Base-by-base conservation (phyloP, 2,113 vertebrate species). In the Larimichthys crocea region DNA sequence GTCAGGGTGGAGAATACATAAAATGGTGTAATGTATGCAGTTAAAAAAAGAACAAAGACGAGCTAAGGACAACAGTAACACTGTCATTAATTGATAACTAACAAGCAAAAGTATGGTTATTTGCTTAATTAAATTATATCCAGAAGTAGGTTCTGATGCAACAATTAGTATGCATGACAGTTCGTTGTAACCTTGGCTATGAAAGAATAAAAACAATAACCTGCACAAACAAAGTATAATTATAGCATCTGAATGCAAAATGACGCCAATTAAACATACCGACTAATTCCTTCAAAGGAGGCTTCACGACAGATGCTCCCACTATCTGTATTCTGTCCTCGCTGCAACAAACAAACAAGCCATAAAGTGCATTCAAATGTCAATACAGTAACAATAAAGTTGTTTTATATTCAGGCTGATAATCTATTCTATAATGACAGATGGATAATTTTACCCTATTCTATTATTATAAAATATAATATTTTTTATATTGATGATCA, bases 241-340 rank as follows among this genome's bases (percentile, higher is more conserved):
- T 74, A 85, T 6, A 35, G 31, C 5, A 7, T 40, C 74, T 50
- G 56, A 66, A 89, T 89, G 69, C 35, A 92, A 90, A 86, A 75
- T 49, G 20, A 68, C 52, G 63, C 74, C 56, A 83, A 83, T 85
- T 76, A 88, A 85, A 97, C 97, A 94, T 93, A 99, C 97, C 93
- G 86, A 89, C 96, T 98, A 92, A 99, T 99, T 92, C 97, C 97
- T 75, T 99, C 97, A 87, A 99, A 98, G 0, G 97, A 97, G 60
- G 97, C 97, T 93, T 99, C 98, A 61, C 94, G 95, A 94, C 95
- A 95, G 88, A 94, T 69, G 22, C 94, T 97, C 86, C 97, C 96
- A 0, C 97, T 99, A 31, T 99, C 98, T 0, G 98, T 98, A 72
- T 99, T 99, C 87, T 96, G 82, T 48, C 97, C 97, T 0, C 96